Conservation (phyloP, 2,113 vertebrate species). For the Cinclus cinclus region DNA sequence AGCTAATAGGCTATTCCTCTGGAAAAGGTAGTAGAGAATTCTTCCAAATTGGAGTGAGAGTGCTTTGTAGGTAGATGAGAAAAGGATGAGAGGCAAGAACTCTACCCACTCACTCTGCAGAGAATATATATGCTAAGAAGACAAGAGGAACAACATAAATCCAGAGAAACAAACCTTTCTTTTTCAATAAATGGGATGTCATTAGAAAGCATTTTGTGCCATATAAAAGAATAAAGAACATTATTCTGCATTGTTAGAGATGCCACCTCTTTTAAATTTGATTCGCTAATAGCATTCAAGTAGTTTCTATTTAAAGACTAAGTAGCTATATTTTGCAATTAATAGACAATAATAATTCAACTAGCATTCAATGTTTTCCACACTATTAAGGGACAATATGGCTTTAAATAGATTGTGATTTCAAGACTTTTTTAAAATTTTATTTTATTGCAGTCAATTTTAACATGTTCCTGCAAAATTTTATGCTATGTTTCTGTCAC, state of each 20-base stretch:
- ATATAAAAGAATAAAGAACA: slow-evolving; percentile 1
- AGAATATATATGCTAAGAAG: not conserved
- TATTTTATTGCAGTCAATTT: not conserved
- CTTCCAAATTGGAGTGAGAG: not conserved
- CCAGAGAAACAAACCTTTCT: not conserved
- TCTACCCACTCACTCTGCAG: not conserved
- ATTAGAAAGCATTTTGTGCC: slow-evolving; percentile 1
- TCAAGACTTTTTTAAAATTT: not conserved
- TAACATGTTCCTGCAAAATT: not conserved
- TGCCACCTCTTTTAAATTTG: slow-evolving; percentile 44
- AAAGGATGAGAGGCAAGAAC: not conserved
- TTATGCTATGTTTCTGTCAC: not conserved
- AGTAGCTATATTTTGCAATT: slow-evolving; percentile 29
- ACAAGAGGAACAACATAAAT: not conserved
- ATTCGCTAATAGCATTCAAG: slow-evolving; percentile 32
- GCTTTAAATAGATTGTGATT: slow-evolving; percentile 35
- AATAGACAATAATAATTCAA: slow-evolving; percentile 24
- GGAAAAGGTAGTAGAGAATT: not conserved
- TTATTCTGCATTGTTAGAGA: slow-evolving; percentile 40
- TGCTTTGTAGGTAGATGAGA: not conserved
- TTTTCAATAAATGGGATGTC: not conserved
- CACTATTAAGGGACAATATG: not conserved
- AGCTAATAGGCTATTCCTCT: not conserved
- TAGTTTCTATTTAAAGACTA: slow-evolving; percentile 37
- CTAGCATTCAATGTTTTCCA: slow-evolving; percentile 10